Percentiles rank a stretch among this genome's conserved stretches.
Evolutionary conservation across 2,797 vertebrate species (phyloP).

Genomic region (Catostomus latipinnis): DNA sequence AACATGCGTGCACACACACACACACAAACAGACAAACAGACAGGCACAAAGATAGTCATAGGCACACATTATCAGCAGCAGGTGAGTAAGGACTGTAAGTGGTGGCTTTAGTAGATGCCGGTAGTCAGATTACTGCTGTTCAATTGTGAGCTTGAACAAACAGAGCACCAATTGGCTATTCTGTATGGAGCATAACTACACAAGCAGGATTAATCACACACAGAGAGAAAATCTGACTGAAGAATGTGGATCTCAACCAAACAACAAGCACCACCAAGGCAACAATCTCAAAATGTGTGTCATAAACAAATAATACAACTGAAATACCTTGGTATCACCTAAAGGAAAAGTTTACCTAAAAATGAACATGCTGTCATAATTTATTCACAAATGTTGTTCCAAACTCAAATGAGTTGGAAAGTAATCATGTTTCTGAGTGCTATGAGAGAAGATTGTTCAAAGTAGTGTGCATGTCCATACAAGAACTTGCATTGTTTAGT

Average conservation of each 20-base stretch:
- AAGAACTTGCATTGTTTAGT: too few relatives aligned
- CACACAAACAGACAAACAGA: constrained; percentile 19
- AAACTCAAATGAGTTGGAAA: too few relatives aligned
- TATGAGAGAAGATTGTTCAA: too few relatives aligned
- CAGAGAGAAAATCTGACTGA: constrained; percentile 11
- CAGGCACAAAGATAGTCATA: constrained; percentile 16
- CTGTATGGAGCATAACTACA: constrained; percentile 32
- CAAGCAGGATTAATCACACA: constrained; percentile 46
- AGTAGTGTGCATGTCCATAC: too few relatives aligned
- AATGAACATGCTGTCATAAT: too few relatives aligned
- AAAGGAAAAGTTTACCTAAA: neutral
- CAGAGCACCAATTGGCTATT: constrained; percentile 21
- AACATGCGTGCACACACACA: constrained; percentile 27
- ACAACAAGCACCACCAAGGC: neutral
- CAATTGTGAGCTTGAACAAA: constrained; percentile 37
- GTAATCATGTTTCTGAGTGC: too few relatives aligned
- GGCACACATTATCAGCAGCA: constrained; percentile 22
- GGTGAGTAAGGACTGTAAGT: constrained; percentile 38
- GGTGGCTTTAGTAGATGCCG: constrained; percentile 31
- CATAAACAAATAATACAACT: constrained; percentile 8
- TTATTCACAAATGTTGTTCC: too few relatives aligned
- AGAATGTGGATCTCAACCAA: constrained; percentile 25
- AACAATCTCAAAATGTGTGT: neutral
- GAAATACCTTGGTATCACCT: neutral
- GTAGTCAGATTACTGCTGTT: constrained; percentile 48